Conservation (phyloP, 92 coral and sea anemone genomes). For the Ricordea florida region DNA sequence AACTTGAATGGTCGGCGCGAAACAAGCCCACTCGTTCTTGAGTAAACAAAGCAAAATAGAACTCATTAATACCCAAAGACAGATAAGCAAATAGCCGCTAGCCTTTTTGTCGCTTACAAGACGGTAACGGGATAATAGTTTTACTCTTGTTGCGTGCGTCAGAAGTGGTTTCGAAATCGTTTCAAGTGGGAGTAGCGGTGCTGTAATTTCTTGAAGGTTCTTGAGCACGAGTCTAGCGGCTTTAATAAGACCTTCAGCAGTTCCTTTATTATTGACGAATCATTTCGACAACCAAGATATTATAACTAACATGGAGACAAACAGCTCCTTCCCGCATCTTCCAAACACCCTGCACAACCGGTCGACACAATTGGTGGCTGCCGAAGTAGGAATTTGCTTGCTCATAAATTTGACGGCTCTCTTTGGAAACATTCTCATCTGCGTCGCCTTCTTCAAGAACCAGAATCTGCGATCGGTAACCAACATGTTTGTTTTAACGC, state of each 20-base stretch:
- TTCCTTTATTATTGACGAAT: no score
- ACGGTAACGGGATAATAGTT: no score
- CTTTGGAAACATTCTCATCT: constrained; percentile 63
- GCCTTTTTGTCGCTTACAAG: not conserved
- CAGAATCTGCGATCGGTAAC: constrained; percentile 65
- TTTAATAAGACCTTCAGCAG: no score
- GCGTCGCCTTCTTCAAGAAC: constrained; percentile 63
- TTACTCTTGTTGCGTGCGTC: no score
- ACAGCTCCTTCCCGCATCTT: not conserved
- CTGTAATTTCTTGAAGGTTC: no score
- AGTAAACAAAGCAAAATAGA: constrained; percentile 9
- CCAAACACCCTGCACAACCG: constrained; percentile 26
- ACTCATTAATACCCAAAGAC: constrained; percentile 2
- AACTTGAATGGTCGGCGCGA: no score
- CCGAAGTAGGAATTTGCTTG: constrained; percentile 43
- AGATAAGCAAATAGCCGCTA: not conserved
- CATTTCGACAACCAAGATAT: no score
- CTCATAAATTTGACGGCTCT: constrained; percentile 57
- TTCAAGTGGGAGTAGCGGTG: no score
- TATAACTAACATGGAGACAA: no score
- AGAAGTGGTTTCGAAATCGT: no score
- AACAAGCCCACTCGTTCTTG: not conserved
- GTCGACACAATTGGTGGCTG: constrained; percentile 6
- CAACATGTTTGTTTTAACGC: constrained; percentile 66
- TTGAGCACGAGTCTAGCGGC: no score